Evolutionary conservation across 2,113 vertebrate species (phyloP).

Genomic region (Pycnonotus jocosus): DNA sequence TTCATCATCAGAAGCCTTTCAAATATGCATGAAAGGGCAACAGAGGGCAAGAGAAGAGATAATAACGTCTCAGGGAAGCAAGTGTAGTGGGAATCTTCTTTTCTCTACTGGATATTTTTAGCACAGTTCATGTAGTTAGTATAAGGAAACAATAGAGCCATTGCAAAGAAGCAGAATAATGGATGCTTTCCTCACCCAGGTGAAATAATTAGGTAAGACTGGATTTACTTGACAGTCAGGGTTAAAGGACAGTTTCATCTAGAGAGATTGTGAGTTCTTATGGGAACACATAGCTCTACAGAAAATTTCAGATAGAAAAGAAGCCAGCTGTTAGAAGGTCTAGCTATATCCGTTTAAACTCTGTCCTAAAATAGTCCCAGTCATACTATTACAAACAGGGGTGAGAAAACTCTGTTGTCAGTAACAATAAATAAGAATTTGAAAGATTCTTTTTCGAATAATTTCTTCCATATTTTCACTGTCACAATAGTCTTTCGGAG

Average conservation of each 20-base stretch:
- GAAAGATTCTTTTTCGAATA: neutral
- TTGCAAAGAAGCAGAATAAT: constrained; percentile 1
- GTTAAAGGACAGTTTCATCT: neutral
- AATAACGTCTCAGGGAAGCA: neutral
- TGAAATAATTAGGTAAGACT: constrained; percentile 32
- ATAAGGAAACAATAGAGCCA: neutral
- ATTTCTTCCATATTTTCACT: neutral
- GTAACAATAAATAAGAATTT: neutral
- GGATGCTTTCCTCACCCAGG: neutral
- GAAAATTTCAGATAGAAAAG: neutral
- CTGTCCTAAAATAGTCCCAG: neutral
- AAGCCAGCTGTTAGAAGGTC: neutral
- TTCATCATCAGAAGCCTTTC: neutral
- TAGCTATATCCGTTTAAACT: neutral
- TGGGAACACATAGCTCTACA: neutral
- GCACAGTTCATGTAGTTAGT: neutral
- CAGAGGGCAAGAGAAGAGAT: neutral
- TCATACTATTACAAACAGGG: neutral
- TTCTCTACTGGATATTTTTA: neutral
- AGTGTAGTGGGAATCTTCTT: neutral
- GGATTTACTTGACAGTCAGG: neutral
- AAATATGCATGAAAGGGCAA: neutral
- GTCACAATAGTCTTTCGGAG: neutral
- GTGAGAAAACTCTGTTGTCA: neutral
- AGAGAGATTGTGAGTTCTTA: constrained; percentile 6